phyloP scores from a whole-genome alignment of 2,888 invertebrate species.

The Leptinotarsa tumamoca region DNA sequence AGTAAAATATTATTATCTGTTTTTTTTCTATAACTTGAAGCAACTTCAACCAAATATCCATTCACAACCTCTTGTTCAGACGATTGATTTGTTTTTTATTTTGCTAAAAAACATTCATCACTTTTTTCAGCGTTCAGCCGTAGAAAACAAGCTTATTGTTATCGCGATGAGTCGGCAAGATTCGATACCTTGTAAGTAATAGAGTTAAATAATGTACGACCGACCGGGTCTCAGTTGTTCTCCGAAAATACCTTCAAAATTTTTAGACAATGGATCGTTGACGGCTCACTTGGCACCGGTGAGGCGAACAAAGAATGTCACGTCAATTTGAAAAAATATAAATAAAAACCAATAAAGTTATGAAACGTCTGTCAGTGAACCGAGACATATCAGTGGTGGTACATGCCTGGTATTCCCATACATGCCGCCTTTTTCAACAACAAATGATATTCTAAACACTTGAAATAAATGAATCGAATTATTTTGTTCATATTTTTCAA shows the following conservation, averaged over 20 bases:
- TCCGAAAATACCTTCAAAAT: conserved; percentile 34
- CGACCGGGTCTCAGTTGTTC: conserved; percentile 4
- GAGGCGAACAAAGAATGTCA: conserved; percentile 29
- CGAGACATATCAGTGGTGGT: conserved; percentile 25
- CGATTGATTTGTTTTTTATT: conserved; percentile 1
- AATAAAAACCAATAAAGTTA: conserved; percentile 31
- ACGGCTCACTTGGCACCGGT: conserved; percentile 32
- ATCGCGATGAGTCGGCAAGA: conserved; percentile 29
- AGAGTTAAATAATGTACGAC: conserved; percentile 21
- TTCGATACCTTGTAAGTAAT: conserved; percentile 32
- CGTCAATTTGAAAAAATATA: conserved; percentile 23
- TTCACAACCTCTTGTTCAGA: conserved; percentile 10
- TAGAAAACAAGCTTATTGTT: conserved; percentile 32
- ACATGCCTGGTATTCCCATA: conserved; percentile 24
- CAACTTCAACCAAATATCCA: background rate
- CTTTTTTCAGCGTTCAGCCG: conserved; percentile 18
- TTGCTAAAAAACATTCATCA: conserved; percentile 15
- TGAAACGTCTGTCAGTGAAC: conserved; percentile 6
- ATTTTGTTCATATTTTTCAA: too few species aligned
- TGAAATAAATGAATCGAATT: too few species aligned
- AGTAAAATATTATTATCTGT: background rate
- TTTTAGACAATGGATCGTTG: conserved; percentile 33
- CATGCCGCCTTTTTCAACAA: background rate
- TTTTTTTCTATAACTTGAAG: background rate
- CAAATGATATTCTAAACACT: background rate